Evolutionary conservation across 2,113 vertebrate species (phyloP).

Genomic region (Garra rufa): DNA sequence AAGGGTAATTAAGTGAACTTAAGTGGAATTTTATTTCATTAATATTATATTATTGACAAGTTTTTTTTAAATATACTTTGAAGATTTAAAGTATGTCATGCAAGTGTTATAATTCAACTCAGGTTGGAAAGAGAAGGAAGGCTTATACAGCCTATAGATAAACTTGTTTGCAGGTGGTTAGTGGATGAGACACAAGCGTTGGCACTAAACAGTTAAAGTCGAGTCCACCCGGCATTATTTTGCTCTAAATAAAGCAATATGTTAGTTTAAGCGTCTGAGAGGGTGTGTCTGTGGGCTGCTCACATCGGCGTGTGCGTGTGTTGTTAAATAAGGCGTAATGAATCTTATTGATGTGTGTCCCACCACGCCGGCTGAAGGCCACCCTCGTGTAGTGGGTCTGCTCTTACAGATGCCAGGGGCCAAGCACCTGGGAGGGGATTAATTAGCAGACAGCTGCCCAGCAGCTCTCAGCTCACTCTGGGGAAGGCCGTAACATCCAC

Average conservation of each 20-base stretch:
- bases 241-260: slow-evolving; percentile 61
- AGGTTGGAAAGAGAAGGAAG: neutral
- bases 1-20: too few relatives aligned
- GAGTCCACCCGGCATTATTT: slow-evolving; percentile 53
- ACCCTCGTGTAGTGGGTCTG: slow-evolving; percentile 62
- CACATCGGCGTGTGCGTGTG: slow-evolving; percentile 50
- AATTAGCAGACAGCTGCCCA: slow-evolving; percentile 83
- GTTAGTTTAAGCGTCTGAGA: slow-evolving; percentile 49
- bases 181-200: neutral
- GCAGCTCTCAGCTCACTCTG: slow-evolving; percentile 71
- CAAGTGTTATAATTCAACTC: neutral
- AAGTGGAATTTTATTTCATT: neutral
- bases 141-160: neutral
- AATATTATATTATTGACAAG: neutral
- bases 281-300: slow-evolving; percentile 65
- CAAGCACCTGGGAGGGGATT: slow-evolving; percentile 75
- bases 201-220: neutral
- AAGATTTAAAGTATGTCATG: neutral
- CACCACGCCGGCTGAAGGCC: slow-evolving; percentile 71
- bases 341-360: slow-evolving; percentile 70
- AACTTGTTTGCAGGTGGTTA: neutral
- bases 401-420: slow-evolving; percentile 75
- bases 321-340: slow-evolving; percentile 75
- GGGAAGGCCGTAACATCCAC: slow-evolving; percentile 67
- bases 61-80: neutral